Conservation (phyloP, 2,888 invertebrate species). For the Rhagium mordax region DNA sequence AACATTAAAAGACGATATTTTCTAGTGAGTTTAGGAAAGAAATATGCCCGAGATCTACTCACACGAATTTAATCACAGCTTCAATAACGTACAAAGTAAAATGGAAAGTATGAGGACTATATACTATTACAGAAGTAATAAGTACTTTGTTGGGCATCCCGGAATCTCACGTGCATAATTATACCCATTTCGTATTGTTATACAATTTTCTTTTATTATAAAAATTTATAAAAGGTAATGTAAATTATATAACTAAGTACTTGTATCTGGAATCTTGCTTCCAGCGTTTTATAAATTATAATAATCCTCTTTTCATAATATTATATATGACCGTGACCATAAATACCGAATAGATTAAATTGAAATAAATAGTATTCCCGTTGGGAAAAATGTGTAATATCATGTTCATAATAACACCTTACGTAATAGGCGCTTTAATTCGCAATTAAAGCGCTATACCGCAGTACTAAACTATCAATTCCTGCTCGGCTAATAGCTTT, state of each 20-base stretch:
- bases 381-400: conserved; percentile 19
- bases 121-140: no score
- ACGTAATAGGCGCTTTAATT: conserved; percentile 25
- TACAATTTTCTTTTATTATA: no score
- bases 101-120: no score
- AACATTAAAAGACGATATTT: no score
- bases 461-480: conserved; percentile 29
- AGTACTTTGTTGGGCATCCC: no score
- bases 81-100: no score
- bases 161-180: no score
- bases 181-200: no score
- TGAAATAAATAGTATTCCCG: conserved; percentile 13
- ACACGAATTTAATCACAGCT: no score
- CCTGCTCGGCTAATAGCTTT: conserved; percentile 30
- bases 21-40: no score
- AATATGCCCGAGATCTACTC: no score
- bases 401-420: conserved; percentile 25
- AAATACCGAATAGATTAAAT: conserved; percentile 22
- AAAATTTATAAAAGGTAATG: background rate
- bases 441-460: conserved; percentile 23
- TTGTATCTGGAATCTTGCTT: background rate
- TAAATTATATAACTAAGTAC: background rate
- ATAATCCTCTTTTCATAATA: conserved; percentile 15
- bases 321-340: conserved; percentile 21
- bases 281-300: background rate